phyloP scores from a whole-genome alignment of 2,888 invertebrate species.

The Noctua janthe region DNA sequence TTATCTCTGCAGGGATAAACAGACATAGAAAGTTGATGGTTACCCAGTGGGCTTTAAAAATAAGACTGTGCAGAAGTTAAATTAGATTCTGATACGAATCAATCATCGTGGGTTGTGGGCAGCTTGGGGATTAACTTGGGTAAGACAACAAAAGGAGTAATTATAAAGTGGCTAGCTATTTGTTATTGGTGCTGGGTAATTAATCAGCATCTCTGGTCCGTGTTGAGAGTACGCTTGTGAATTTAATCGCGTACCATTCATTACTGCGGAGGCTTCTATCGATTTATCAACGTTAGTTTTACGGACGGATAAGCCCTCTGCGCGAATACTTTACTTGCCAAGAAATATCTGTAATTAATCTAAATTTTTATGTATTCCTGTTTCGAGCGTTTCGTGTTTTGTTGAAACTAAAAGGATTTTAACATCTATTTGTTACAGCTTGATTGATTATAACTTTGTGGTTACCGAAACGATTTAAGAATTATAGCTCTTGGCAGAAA shows the following conservation, averaged over 20 bases:
- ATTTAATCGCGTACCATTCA: conserved; percentile 63
- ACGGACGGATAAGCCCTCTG: conserved; percentile 45
- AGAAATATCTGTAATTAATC: conserved; percentile 58
- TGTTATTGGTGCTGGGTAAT: conserved; percentile 68
- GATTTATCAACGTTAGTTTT: conserved; percentile 63
- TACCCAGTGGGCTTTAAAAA: conserved; percentile 28
- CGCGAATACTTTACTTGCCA: conserved; percentile 46
- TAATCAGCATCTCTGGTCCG: conserved; percentile 68
- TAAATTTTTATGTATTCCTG: conserved; percentile 44
- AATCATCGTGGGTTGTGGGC: conserved; percentile 55
- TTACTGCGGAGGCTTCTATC: conserved; percentile 49
- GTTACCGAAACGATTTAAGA: background rate
- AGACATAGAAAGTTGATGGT: conserved; percentile 43
- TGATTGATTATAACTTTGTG: conserved; percentile 10
- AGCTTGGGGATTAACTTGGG: conserved; percentile 60
- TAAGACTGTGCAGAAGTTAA: conserved; percentile 45
- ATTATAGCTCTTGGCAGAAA: background rate
- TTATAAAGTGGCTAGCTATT: conserved; percentile 68
- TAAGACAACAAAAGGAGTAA: conserved; percentile 66
- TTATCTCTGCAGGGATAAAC: conserved; percentile 48
- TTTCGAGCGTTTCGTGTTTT: conserved; percentile 8
- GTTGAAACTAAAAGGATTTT: conserved; percentile 25
- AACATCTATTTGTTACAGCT: background rate
- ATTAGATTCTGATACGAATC: conserved; percentile 57
- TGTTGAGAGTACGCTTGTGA: conserved; percentile 64